Base-by-base conservation (phyloP, 2,888 invertebrate species). In the Torymus auratus region DNA sequence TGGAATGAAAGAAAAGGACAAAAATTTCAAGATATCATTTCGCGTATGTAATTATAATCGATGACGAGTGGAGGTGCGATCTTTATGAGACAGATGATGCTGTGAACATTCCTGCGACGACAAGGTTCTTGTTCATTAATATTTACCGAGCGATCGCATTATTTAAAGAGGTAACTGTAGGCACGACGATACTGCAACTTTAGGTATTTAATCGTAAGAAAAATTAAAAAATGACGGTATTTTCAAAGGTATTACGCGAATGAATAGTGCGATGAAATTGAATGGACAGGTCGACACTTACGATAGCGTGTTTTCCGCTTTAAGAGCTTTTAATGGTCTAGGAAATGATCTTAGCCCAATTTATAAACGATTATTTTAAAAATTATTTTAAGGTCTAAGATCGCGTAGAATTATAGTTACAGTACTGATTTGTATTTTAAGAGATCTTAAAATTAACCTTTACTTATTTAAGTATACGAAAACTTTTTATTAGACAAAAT, bases 31-130 rank as follows among this genome's bases (percentile, higher is more conserved):
- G 41, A 41, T 5, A 41, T 10, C 41, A 7, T 0, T 41, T 41
- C 7, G 15, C 5, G 56, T 60, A 55, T 68, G 14, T 61, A 56
- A 23, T 17, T 73, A n/a, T 71, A 50, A 50, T 13, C 17, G 14
- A 50, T 52, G 58, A 10, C 28, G 14, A n/a, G 15, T 41, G 20
- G 14, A 20, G 4, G 41, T 14, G 17, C 15, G 12, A 65, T 11
- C 52, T 52, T 60, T 70, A 60, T 15, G 52, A 68, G 67, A 23
- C 17, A 61, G 15, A 41, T 7, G 7, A 72, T 83, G 83, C 84
- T 86, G 83, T 84, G 85, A 84, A 86, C 86, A 86, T 86, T 86
- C 86, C 86, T 84, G 80, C 83, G 82, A 83, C 74, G 80, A 58
- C 12, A 13, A 56, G 62, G 58, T 41, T 41, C 14, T 28, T 58